Evolutionary conservation across 1,140 invertebrate species (phyloP), one percentile per base, ranked within the genome.

Genomic region (Brachystomella parvula): DNA sequence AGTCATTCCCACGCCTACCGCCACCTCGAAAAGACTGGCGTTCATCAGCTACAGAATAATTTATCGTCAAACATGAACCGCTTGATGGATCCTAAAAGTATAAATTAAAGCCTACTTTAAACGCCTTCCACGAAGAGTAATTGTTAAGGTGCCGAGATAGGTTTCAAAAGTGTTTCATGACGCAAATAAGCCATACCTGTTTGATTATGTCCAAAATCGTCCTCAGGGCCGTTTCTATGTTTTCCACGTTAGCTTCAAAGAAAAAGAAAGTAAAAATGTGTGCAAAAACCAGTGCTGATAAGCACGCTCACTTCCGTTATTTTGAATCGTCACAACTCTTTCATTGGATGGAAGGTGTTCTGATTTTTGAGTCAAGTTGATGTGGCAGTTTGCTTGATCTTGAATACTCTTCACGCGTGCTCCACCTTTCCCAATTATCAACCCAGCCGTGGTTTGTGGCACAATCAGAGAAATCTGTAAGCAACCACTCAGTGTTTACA

Each of bases 241-340:
- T 71, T 26, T 71, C 65, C 3, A 67, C 57, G 59, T 73, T 67
- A 59, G 39, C 71, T 70, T 57, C 15, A 30, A 66, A 47, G 61
- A 9, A 31, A 59, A 24, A 29, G 2, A 31, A 65, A 65, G 59
- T 61, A 61, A 12, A 33, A 32, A 12, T 30, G 31, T 29, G 21
- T 47, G 15, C 15, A 21, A 21, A 21, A 57, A 57, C 53, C 21
- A n/a, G 28, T 12, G 28, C 24, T 57, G 6, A 12, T 24, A 29
- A 57, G 24, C 6, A 19, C 12, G 58, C 64, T 69, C 64, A 72
- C 71, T 70, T 64, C 71, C 69, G 65, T 73, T 73, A 61, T 73
- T 73, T 61, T 73, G 72, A 49, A 73, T 73, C n/a, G 72, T 73
- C n/a, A 73, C 72, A 56, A 73, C 72, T 39, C 72, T 61, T 63